Evolutionary conservation across 2,888 invertebrate genomes (phyloP), one percentile per base, ranked within the genome.

Genomic region (Seira sanloemensis): DNA sequence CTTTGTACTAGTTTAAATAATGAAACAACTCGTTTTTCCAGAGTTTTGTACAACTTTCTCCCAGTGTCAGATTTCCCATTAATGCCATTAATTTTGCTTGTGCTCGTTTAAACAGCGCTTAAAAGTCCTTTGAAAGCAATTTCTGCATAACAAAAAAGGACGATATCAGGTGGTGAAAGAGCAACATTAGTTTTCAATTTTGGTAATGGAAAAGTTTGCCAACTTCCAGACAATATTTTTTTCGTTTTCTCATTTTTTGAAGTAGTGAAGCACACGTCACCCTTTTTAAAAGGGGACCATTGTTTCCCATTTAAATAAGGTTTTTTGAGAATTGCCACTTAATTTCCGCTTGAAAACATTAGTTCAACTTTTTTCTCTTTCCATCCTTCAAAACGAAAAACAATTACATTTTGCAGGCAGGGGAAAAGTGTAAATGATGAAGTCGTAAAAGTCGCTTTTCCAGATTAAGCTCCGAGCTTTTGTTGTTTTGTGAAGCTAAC

Each of bases 141-240:
- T 37, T 37, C 12, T 37, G 5, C 37, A 37, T 4, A 37, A 37
- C 37, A 37, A 37, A 37, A 37, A 12, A 37, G 5, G 5, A 7
- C 12, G 4, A 7, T 37, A 7, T 37, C 37, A 37, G 37, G 37
- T 37, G 37, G 37, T 12, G 37, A 37, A 37, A 37, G 37, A 37
- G 37, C 37, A 37, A 37, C 37, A 37, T 54, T 73, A 58, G 19
- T 62, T 73, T 25, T 25, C 62, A 73, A 73, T 73, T 73, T 62
- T 62, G 18, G 18, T 73, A 73, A 73, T 73, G 73, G 73, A 73
- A 73, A 73, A 73, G 73, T 73, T 73, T 54, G 62, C 27, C 24
- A 58, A 54, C 25, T 37, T 37, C 12, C 12, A 37, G 12, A 37
- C 37, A 37, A 37, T 9, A 62, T 9, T 4, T 16, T 7, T 62